These are phyloP conservation scores for Drosophila nasuta DNA, from an alignment of 1,140 invertebrate species.

Conservation along the genomic window DNA sequence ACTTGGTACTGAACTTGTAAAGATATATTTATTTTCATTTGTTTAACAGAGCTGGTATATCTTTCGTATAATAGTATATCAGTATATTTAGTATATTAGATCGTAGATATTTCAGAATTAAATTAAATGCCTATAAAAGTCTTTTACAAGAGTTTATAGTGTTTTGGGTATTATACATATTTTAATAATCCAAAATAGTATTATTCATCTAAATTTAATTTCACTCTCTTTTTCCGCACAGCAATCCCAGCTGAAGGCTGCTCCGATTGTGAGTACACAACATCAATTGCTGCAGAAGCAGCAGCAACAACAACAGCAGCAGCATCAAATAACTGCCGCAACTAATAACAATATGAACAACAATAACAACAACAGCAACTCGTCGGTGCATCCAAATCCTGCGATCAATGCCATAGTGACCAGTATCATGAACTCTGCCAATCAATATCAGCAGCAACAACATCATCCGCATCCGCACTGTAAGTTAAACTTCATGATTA, in stretches of 20 bases:
- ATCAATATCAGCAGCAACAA: slow-evolving; percentile 90
- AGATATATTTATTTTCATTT: no score
- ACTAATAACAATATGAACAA: slow-evolving; percentile 69
- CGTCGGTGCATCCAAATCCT: slow-evolving; percentile 89
- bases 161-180: no score
- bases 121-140: no score
- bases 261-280: slow-evolving; percentile 66
- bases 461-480: slow-evolving; percentile 86
- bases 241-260: slow-evolving; percentile 87
- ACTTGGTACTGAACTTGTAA: no score
- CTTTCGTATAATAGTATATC: no score
- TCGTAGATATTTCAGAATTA: no score
- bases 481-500: slow-evolving; percentile 19
- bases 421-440: slow-evolving; percentile 92
- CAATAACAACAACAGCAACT: slow-evolving; percentile 82
- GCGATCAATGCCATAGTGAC: slow-evolving; percentile 91
- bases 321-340: slow-evolving; percentile 38
- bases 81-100: no score
- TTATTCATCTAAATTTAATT: not conserved
- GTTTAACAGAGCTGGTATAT: no score
- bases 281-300: slow-evolving; percentile 70
- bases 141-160: no score
- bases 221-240: slow-evolving; percentile 47
- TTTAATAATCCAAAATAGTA: not conserved
- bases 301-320: slow-evolving; percentile 49